Conservation (phyloP, 2,888 invertebrate genomes). For the Leucophora obtusa region DNA sequence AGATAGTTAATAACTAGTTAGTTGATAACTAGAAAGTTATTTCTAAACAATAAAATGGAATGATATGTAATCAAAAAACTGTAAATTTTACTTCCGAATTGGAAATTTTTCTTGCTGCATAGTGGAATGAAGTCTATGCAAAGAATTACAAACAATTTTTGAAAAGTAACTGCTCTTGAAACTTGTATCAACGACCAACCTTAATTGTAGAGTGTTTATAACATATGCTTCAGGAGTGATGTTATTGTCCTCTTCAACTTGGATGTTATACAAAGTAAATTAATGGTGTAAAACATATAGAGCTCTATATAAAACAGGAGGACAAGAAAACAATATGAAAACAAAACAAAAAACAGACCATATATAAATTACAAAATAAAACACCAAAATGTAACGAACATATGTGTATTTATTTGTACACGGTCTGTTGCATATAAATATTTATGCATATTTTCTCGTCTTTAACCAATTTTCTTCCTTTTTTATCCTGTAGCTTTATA, state of each 20-base stretch:
- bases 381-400: background rate
- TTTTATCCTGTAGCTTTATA: background rate
- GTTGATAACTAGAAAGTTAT: too few relatives aligned
- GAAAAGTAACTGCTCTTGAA: too few relatives aligned
- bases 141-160: too few relatives aligned
- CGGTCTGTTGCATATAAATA: constrained; percentile 37
- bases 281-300: constrained; percentile 53
- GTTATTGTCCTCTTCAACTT: constrained; percentile 38
- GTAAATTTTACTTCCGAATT: too few relatives aligned
- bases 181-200: too few relatives aligned
- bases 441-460: background rate
- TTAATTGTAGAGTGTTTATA: too few relatives aligned
- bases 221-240: constrained; percentile 25
- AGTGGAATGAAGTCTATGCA: too few relatives aligned
- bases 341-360: background rate
- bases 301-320: too few relatives aligned
- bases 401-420: constrained; percentile 31
- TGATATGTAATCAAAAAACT: too few relatives aligned
- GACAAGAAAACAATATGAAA: background rate
- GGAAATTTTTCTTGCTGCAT: too few relatives aligned
- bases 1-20: too few relatives aligned
- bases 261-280: constrained; percentile 57
- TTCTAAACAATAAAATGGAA: too few relatives aligned
- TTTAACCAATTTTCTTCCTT: background rate
- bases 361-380: background rate